These are phyloP conservation scores for Paedocypris micromegethes DNA, from an alignment of 2,797 vertebrate species.

Conservation along the genomic window DNA sequence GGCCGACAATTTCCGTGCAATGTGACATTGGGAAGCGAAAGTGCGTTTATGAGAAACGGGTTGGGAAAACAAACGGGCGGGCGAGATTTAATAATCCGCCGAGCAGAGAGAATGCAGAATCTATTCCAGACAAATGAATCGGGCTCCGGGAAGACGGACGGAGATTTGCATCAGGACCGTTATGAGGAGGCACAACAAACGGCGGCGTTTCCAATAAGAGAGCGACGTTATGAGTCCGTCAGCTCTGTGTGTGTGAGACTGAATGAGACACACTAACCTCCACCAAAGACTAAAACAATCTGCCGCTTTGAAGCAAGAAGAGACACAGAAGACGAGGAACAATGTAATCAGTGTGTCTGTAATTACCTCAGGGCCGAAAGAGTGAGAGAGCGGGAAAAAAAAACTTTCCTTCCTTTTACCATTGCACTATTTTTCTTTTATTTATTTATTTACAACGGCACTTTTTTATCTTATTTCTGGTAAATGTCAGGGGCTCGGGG, in stretches of 20 bases:
- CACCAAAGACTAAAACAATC: constrained; percentile 42
- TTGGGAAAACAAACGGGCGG: constrained; percentile 7
- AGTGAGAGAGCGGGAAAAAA: too few species aligned
- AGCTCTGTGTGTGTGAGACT: constrained; percentile 35
- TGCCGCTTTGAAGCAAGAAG: constrained; percentile 41
- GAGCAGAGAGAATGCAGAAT: background rate
- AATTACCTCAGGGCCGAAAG: constrained; percentile 57
- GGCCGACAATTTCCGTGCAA: constrained; percentile 7
- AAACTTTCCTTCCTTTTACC: constrained; percentile 38
- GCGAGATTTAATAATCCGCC: constrained; percentile 45
- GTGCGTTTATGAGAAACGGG: constrained; percentile 11
- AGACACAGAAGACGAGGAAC: constrained; percentile 52
- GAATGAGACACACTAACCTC: constrained; percentile 37
- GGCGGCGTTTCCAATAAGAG: constrained; percentile 41
- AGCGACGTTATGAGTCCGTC: constrained; percentile 38
- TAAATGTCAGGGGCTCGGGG: constrained; percentile 61
- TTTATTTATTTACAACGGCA: constrained; percentile 52
- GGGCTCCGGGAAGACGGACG: constrained; percentile 31
- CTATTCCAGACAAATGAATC: constrained; percentile 28
- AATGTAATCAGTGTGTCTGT: constrained; percentile 60
- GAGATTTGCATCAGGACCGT: constrained; percentile 42
- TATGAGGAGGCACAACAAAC: constrained; percentile 48
- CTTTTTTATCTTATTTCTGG: constrained; percentile 43
- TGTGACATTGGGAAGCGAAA: background rate
- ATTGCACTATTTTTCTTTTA: constrained; percentile 47